Base-by-base conservation (phyloP, 2,113 vertebrate genomes). In the Tachysurus vachellii region DNA sequence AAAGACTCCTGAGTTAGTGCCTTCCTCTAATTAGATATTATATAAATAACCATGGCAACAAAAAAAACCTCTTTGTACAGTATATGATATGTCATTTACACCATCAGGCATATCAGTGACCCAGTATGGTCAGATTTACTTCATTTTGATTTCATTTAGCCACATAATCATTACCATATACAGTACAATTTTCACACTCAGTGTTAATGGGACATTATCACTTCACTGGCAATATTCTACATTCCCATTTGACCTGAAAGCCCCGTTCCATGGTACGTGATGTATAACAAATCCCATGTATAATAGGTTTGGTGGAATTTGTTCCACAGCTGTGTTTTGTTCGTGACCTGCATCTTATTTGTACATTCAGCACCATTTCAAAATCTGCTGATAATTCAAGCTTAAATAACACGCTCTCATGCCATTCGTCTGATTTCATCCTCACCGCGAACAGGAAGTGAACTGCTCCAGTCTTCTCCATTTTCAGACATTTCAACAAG, bases 271-370 rank as follows among this genome's bases (percentile, higher is more conserved):
- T 11, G 21, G 31, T 31, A 61, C 56, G n/a, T 80, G 56, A 61
- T 81, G 79, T 61, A 61, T 42, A 61, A 81, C 56, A 61, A 81
- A 81, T 81, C 79, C 56, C 26, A 14, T 61, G 79, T 81, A 61
- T 81, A 81, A 81, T 61, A 81, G 79, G 21, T 44, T 81, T 23
- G 79, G 9, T 44, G 36, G 56, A 61, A 61, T 81, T 81, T 61
- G 56, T 81, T 61, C 56, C 17, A 7, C 79, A 42, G 31, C 56
- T 61, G 77, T 28, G 26, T 80, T 53, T 80, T 31, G 16, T 80
- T 57, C 53, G 3, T 36, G 77, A 80, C 77, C 4, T 21, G 56
- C 79, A 81, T 81, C 56, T 42, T 42, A 28, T 81, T 81, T 81
- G 26, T 44, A 44, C 4, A 14, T 81, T 59, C 28, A 36, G 79